These are phyloP conservation scores for Cettia cetti DNA, from an alignment of 2,113 vertebrate genomes.

Conservation along the genomic window DNA sequence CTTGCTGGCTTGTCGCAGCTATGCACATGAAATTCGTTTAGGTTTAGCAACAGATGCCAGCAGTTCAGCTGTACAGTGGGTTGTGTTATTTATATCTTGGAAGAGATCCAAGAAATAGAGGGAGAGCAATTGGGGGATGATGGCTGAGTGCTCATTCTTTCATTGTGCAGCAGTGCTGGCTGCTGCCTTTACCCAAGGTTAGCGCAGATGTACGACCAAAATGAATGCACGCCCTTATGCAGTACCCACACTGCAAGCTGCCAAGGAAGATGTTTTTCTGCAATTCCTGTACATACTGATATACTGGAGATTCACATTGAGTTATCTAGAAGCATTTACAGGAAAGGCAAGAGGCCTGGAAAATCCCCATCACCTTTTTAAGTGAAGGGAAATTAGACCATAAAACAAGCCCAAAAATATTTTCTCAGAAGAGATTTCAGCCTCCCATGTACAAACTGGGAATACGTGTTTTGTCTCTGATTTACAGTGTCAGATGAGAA, in stretches of 20 bases:
- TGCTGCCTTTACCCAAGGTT: background rate
- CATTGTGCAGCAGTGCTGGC: background rate
- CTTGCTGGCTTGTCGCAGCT: background rate
- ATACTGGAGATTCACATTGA: background rate
- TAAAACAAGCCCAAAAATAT: background rate
- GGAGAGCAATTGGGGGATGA: background rate
- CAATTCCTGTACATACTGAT: background rate
- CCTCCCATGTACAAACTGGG: background rate
- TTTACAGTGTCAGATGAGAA: background rate
- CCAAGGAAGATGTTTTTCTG: background rate
- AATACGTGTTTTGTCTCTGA: background rate
- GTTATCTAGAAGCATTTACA: background rate
- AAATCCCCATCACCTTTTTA: background rate
- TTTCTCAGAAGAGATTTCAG: background rate
- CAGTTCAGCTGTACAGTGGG: background rate
- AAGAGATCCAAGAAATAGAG: background rate
- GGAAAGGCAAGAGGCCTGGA: background rate
- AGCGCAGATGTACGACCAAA: accelerated
- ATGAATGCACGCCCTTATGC: accelerated
- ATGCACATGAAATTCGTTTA: background rate
- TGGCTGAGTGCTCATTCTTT: background rate
- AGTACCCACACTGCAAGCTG: background rate
- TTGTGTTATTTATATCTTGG: background rate
- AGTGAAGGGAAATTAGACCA: background rate
- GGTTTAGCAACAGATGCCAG: background rate